These are phyloP conservation scores for Malacoraja senta DNA, from an alignment of 2,797 vertebrate genomes.

Conservation along the genomic window DNA sequence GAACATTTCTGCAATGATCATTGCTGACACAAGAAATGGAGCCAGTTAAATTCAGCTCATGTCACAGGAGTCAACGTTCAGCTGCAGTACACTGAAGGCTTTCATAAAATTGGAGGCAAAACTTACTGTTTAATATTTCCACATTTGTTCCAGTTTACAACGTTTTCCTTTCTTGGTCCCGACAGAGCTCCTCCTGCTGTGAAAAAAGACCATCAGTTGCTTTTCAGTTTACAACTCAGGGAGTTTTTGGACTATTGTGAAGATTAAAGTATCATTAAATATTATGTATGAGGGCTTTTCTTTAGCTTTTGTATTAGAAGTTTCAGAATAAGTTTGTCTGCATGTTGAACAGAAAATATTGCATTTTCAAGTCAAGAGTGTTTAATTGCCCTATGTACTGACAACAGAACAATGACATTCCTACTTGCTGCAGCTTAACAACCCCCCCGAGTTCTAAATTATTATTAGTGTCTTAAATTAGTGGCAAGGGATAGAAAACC, in stretches of 20 bases:
- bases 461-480: neutral
- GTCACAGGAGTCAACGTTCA: neutral
- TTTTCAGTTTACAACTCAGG: neutral
- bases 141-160: constrained; percentile 24
- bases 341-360: neutral
- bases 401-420: too few relatives aligned
- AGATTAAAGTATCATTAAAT: neutral
- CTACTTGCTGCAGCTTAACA: too few relatives aligned
- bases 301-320: neutral
- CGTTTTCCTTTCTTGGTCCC: neutral
- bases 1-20: constrained; percentile 5
- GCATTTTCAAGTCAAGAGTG: too few relatives aligned
- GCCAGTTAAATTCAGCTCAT: constrained; percentile 5
- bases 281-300: neutral
- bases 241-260: neutral
- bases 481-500: neutral
- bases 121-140: constrained; percentile 1
- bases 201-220: neutral
- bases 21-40: neutral
- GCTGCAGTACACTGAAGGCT: constrained; percentile 5
- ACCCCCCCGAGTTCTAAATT: neutral
- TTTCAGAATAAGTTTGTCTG: neutral
- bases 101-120: neutral
- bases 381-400: too few relatives aligned
- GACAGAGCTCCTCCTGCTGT: neutral